Evolutionary conservation across 2,888 invertebrate genomes (phyloP), one percentile per base, ranked within the genome.

Genomic region (Ligdia adustata): DNA sequence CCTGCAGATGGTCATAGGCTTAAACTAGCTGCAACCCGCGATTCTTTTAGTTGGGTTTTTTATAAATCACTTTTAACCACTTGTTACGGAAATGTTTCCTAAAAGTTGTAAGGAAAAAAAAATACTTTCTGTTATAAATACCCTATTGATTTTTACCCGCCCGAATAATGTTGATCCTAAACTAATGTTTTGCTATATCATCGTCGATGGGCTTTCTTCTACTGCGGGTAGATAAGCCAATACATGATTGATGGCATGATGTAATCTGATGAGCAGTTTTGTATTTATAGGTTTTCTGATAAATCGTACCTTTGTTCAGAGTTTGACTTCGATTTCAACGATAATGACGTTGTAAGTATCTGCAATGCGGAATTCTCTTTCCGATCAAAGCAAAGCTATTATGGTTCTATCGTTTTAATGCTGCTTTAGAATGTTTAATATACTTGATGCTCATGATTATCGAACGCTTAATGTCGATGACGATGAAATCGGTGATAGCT

Each of bases 141-240:
- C n/a, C n/a, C n/a, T n/a, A n/a, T 24, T 32, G 16, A 9, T 12
- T 15, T 12, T 6, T 22, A n/a, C n/a, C n/a, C 13, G 22, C 11
- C 15, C 4, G 7, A 6, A 31, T 32, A 11, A 15, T 11, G 13
- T 27, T 18, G 29, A 33, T 13, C 38, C 18, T 5, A 11, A 20
- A 27, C 22, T 11, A 15, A 20, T n/a, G 24, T 35, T 41, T 27
- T 18, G 35, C n/a, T 13, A 11, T 16, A 24, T 29, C 40, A 29
- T 39, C 14, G 1, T 18, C 20, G 35, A 40, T 34, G 24, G 29
- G 9, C 13, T 29, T 35, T 15, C 39, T 28, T 14, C 24, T 9
- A 15, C 16, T n/a, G n/a, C n/a, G n/a, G n/a, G n/a, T n/a, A n/a
- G n/a, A 16, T 39, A 29, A 47, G 16, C 41, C 41, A 41, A 47